Evolutionary conservation across 2,888 invertebrate species (phyloP).

Genomic region (Peribatodes rhomboidaria): DNA sequence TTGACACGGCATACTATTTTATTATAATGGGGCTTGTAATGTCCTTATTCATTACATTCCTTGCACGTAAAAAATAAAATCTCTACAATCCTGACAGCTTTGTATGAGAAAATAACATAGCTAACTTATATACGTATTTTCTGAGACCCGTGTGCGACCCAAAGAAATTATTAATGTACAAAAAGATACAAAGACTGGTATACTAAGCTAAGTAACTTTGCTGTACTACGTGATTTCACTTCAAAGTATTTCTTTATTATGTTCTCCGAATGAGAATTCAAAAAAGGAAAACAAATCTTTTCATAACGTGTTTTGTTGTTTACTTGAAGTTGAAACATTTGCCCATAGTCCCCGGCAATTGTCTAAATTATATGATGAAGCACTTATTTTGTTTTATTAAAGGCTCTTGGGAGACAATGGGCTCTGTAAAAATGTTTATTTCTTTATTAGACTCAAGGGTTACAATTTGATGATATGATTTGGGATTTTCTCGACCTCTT

Average conservation of each 20-base stretch:
- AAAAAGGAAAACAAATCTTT: constrained; percentile 66
- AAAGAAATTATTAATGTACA: constrained; percentile 77
- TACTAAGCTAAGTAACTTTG: constrained; percentile 72
- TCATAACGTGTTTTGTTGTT: constrained; percentile 62
- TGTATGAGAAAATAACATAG: constrained; percentile 71
- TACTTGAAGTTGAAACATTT: constrained; percentile 56
- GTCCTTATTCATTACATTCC: constrained; percentile 74
- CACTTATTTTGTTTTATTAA: constrained; percentile 56
- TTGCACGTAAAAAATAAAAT: constrained; percentile 81
- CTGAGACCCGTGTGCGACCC: constrained; percentile 64
- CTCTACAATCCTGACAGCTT: constrained; percentile 73
- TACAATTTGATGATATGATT: constrained; percentile 30
- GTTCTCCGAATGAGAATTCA: constrained; percentile 66
- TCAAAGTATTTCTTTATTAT: constrained; percentile 69
- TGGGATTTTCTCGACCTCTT: neutral
- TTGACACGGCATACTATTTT: constrained; percentile 57
- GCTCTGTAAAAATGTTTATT: constrained; percentile 45
- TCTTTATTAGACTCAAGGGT: constrained; percentile 39
- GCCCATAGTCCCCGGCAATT: constrained; percentile 57
- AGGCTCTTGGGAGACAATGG: constrained; percentile 53
- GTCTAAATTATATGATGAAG: constrained; percentile 63
- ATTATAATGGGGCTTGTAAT: constrained; percentile 66
- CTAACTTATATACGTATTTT: constrained; percentile 72
- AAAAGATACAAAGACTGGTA: constrained; percentile 73
- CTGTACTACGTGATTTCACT: constrained; percentile 73